phyloP scores from a whole-genome alignment of 2,797 vertebrate genomes.

The Platalea minor region DNA sequence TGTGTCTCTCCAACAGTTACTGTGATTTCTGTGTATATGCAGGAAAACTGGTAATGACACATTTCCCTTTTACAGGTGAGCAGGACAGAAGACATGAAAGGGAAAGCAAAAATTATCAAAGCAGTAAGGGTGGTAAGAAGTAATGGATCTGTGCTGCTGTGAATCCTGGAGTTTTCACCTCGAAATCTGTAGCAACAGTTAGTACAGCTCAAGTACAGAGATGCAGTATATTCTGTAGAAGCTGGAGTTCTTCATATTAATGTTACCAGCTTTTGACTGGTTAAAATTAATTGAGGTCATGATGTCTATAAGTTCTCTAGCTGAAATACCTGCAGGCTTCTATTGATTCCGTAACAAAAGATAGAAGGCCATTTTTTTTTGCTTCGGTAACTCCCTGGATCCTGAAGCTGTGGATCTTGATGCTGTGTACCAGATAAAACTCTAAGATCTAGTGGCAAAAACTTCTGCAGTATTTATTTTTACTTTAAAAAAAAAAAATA shows the following conservation, averaged over 20 bases:
- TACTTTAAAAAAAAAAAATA: neutral
- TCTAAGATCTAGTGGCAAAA: neutral
- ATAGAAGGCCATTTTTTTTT: neutral
- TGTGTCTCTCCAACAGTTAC: neutral
- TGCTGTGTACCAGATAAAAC: neutral
- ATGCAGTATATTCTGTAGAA: neutral
- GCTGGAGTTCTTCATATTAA: neutral
- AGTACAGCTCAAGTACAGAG: neutral
- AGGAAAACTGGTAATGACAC: neutral
- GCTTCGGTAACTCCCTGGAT: neutral
- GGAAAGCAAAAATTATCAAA: neutral
- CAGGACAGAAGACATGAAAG: neutral
- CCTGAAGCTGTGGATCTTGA: neutral
- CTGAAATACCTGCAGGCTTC: neutral
- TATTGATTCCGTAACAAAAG: neutral
- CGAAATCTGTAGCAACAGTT: neutral
- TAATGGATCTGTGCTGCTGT: neutral
- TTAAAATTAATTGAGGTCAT: neutral
- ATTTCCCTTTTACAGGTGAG: neutral
- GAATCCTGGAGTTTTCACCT: neutral
- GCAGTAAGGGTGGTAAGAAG: neutral
- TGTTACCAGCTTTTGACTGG: neutral
- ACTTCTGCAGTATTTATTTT: neutral
- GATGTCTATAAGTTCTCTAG: neutral
- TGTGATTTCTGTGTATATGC: neutral